Evolutionary conservation across 2,888 invertebrate genomes (phyloP), one percentile per base, ranked within the genome.

Genomic region (Barypeithes pellucidus): DNA sequence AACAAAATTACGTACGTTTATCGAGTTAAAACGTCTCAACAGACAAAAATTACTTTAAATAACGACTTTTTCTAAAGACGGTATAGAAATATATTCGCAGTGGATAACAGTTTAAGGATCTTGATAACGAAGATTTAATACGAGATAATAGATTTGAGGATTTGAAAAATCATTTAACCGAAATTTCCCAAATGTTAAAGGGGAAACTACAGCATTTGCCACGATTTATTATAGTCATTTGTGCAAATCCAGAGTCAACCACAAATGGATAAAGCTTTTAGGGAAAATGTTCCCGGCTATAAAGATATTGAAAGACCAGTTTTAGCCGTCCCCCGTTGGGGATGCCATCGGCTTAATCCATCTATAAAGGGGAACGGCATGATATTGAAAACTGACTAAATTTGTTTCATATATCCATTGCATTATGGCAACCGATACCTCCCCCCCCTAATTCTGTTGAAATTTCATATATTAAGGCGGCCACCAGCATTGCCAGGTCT

Each of bases 291-390:
- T 50, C 20, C 50, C 3, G 50, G 50, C 50, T 22, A 50, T 50
- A 50, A 50, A 50, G 50, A 50, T 50, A 50, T 50, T 50, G 50
- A 50, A 50, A 50, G 50, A 50, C 50, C 50, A 50, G 50, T 50
- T 50, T 50, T 50, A 50, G 50, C 7, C 50, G 24, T n/a, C 50
- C 24, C 50, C n/a, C n/a, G 50, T 50, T 24, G 7, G 50, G 24
- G 24, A 47, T 18, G 18, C 45, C 16, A 18, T 47, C 1, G 47
- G 47, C 11, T 47, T 47, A 47, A 45, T 45, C 18, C 45, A 45
- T 45, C 45, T 45, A 18, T 45, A 45, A 45, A 47, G 20, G 47
- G 20, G 11, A 18, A 11, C 14, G 47, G 9, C 18, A n/a, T 20
- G 20, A 20, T 47, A 47, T 45, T 47, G 47, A 47, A 47, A 47